phyloP scores from a whole-genome alignment of 2,797 vertebrate genomes.

The Thalassophryne amazonica region DNA sequence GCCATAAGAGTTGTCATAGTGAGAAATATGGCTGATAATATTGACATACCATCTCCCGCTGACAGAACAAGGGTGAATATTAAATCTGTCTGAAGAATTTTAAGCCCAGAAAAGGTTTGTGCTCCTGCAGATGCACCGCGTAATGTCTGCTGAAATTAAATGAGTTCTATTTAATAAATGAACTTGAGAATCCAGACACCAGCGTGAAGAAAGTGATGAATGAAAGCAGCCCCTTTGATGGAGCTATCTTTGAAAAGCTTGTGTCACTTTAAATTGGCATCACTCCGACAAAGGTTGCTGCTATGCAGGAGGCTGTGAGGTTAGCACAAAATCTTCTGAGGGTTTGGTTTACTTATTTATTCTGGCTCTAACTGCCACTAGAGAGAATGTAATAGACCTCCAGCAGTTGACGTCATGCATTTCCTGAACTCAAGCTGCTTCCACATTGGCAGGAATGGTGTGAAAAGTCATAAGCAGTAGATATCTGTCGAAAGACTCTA shows the following conservation, averaged over 20 bases:
- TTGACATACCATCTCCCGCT: conserved; percentile 14
- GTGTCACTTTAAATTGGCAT: conserved; percentile 41
- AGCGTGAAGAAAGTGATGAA: conserved; percentile 1
- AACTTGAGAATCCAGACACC: not conserved
- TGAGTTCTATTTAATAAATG: conserved; percentile 15
- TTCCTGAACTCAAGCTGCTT: too few relatives aligned
- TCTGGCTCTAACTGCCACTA: conserved; percentile 16
- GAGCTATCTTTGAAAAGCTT: conserved; percentile 44
- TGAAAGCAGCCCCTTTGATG: conserved; percentile 16
- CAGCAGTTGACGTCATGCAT: too few relatives aligned
- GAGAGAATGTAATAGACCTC: conserved; percentile 21
- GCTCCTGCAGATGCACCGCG: not conserved
- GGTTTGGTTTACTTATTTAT: not conserved
- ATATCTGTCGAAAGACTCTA: too few relatives aligned
- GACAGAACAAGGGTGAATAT: not conserved
- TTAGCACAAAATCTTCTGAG: conserved; percentile 23
- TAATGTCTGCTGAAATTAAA: conserved; percentile 7
- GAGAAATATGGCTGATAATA: conserved; percentile 21
- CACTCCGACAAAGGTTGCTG: conserved; percentile 19
- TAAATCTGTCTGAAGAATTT: not conserved
- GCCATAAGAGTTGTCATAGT: conserved; percentile 16
- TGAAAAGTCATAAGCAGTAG: too few relatives aligned
- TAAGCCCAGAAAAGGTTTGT: conserved; percentile 2
- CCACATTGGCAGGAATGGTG: too few relatives aligned
- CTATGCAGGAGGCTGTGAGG: conserved; percentile 31